Conservation (phyloP, 35 echinoderm and acorn worm genomes). For the Acanthaster planci region DNA sequence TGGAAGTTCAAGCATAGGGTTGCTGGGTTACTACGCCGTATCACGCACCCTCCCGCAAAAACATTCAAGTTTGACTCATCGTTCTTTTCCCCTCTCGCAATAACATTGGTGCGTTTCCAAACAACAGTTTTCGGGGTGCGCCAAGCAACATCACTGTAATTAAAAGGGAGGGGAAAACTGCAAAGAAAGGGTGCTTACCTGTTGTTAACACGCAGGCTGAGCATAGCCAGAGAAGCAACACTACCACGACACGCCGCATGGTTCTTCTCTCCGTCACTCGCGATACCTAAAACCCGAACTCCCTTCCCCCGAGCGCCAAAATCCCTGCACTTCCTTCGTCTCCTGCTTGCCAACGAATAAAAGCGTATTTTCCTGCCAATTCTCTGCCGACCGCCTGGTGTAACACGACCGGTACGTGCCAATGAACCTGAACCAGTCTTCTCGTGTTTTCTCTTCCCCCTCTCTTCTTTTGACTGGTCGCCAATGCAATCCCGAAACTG, state of each 20-base stretch:
- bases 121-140: neutral
- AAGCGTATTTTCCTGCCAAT: neutral
- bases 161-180: neutral
- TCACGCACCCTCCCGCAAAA: no score
- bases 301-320: neutral
- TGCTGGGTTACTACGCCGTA: no score
- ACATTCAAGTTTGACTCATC: no score
- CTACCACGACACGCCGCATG: neutral
- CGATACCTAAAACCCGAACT: neutral
- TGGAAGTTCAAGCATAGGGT: no score
- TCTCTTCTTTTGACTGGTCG: no score
- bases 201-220: neutral
- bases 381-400: no score
- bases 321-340: no score
- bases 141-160: slow-evolving; percentile 5
- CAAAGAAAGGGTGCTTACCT: neutral
- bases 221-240: neutral
- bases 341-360: neutral
- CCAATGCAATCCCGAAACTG: no score
- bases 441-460: no score
- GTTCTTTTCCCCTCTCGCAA: no score
- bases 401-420: no score
- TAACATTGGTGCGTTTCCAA: neutral
- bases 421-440: no score
- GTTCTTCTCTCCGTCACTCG: neutral